Base-by-base conservation (phyloP, 1,140 invertebrate species). In the Bathynomus jamesi region DNA sequence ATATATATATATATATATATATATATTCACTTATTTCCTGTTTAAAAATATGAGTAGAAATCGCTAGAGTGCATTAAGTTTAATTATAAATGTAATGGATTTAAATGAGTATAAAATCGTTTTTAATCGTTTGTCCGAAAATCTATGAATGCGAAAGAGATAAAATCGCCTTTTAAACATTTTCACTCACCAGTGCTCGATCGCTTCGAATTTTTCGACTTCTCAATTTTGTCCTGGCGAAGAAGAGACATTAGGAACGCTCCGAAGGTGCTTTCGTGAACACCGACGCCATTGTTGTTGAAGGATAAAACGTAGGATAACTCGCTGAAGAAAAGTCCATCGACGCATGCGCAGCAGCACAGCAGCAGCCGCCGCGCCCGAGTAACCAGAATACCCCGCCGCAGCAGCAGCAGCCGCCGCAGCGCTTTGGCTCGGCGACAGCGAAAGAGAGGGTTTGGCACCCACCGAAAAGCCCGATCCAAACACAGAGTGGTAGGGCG, bases 151-250 rank as follows among this genome's bases (percentile, higher is more conserved):
- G n/a, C n/a, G n/a, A n/a, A n/a, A n/a, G n/a, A n/a, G n/a, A 53
- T 53, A 53, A 53, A 53, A 53, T 53, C 2, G 1, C 21, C 40
- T 17, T 53, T 3, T 53, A 53, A n/a, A n/a, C n/a, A n/a, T n/a
- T n/a, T 53, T 1, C 21, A 17, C 77, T 88, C 85, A 70, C 82
- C 84, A 72, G 87, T 87, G 77, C 83, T 85, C 67, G 85, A 79
- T 66, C 85, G 79, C 13, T 83, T 83, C 7, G 83, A 82, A 28
- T 82, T 83, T 68, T 85, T 83, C 69, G 61, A 70, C 63, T 78
- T 76, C 53, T 74, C 72, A 27, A 73, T n/a, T 70, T 8, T 71
- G 72, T 81, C 0, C 81, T 80, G 40, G 80, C 78, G 67, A 61
- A n/a, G 73, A 53, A 11, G 69, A 67, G 67, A 68, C 28, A 5